These are phyloP conservation scores for Bubo bubo DNA, from an alignment of 2,113 vertebrate genomes.

Conservation along the genomic window DNA sequence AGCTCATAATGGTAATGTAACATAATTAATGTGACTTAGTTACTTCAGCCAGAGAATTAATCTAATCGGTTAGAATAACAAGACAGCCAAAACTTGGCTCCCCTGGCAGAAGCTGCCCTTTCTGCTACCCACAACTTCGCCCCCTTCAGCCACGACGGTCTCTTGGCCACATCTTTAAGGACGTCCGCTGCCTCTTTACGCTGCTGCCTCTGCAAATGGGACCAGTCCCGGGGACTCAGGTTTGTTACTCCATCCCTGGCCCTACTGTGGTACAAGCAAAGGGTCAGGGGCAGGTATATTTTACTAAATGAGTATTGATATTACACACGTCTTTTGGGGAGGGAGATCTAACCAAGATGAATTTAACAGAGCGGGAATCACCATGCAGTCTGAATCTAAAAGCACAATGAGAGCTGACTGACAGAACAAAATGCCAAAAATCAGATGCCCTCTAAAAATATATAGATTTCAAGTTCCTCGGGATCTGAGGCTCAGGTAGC, in stretches of 20 bases:
- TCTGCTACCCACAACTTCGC: not conserved
- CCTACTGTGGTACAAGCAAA: not conserved
- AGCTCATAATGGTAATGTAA: not conserved
- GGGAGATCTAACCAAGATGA: not conserved
- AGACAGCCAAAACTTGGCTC: not conserved
- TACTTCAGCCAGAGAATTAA: not conserved
- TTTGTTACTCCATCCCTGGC: not conserved
- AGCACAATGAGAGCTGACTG: not conserved
- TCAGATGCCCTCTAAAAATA: not conserved
- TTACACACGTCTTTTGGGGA: not conserved
- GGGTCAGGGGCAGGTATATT: not conserved
- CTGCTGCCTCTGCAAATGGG: not conserved
- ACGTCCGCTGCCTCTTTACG: rapidly evolving
- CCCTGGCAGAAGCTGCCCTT: not conserved
- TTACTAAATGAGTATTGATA: not conserved
- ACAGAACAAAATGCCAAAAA: not conserved
- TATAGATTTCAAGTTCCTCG: not conserved
- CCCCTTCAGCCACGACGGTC: not conserved
- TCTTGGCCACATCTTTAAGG: not conserved
- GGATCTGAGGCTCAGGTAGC: not conserved
- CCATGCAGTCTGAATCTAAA: not conserved
- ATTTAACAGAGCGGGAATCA: not conserved
- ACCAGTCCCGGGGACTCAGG: rapidly evolving
- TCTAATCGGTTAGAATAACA: not conserved
- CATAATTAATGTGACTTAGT: not conserved